Evolutionary conservation across 2,113 vertebrate genomes (phyloP).

Genomic region (Daphoenositta chrysoptera): DNA sequence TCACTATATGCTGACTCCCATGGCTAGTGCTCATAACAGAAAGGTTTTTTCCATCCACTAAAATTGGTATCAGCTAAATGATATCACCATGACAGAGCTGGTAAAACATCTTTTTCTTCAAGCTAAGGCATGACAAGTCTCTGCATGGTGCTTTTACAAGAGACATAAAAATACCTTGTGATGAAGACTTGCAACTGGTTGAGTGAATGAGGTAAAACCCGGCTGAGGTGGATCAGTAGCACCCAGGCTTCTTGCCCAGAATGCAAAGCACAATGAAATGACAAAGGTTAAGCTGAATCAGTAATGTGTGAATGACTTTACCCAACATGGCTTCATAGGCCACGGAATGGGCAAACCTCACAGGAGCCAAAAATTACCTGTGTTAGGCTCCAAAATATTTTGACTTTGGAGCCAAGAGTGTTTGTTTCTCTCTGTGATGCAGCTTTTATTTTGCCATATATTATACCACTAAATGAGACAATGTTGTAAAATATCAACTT

Average conservation of each 20-base stretch:
- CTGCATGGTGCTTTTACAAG: background rate
- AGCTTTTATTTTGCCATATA: background rate
- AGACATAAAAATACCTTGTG: background rate
- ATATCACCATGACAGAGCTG: background rate
- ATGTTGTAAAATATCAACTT: background rate
- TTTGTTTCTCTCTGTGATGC: background rate
- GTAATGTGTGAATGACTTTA: background rate
- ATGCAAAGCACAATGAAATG: background rate
- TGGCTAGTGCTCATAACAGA: background rate
- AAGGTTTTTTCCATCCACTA: background rate
- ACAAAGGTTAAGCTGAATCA: background rate
- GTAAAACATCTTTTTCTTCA: background rate
- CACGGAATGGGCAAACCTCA: background rate
- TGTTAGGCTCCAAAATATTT: background rate
- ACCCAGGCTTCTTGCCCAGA: background rate
- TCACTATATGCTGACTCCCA: background rate
- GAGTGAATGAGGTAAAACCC: background rate
- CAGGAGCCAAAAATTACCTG: background rate
- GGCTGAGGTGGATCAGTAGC: background rate
- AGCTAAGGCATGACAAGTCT: background rate
- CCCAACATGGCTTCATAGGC: background rate
- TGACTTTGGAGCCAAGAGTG: background rate
- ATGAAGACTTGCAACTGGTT: background rate
- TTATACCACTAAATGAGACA: background rate
- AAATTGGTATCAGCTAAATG: background rate